These are phyloP conservation scores for Chironomus tentans DNA, from an alignment of 2,888 invertebrate genomes.

Conservation along the genomic window DNA sequence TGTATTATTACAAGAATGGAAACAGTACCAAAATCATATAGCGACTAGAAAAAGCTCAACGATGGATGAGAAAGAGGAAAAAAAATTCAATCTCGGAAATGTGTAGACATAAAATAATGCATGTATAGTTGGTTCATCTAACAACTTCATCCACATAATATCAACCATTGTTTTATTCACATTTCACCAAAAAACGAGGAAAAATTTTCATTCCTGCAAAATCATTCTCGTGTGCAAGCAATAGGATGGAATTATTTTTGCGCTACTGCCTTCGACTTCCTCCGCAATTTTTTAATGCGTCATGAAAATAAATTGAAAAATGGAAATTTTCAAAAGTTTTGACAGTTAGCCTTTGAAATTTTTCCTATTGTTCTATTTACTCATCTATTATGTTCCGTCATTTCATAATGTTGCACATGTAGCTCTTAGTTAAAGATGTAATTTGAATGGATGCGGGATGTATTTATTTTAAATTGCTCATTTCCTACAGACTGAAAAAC, in stretches of 20 bases:
- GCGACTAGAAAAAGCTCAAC: neutral
- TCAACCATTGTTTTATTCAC: neutral
- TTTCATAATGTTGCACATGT: neutral
- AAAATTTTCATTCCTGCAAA: neutral
- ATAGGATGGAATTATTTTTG: neutral
- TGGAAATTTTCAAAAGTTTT: neutral
- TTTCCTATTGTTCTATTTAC: no score
- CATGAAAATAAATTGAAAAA: conserved; percentile 16
- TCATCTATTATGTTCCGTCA: neutral
- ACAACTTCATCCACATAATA: neutral
- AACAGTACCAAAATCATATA: neutral
- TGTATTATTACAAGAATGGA: neutral
- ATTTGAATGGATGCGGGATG: conserved; percentile 10
- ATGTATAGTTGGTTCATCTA: neutral
- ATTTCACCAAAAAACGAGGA: neutral
- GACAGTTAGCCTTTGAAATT: neutral
- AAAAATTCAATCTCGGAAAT: neutral
- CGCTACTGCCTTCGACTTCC: neutral
- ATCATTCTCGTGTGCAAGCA: neutral
- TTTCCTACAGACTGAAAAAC: neutral
- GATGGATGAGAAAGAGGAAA: neutral
- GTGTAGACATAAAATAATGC: conserved; percentile 1
- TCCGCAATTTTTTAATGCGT: conserved; percentile 8
- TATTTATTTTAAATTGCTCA: neutral
- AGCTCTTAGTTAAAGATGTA: neutral